Conservation (phyloP, 2,113 vertebrate species). For the Tragelaphus strepsiceros region DNA sequence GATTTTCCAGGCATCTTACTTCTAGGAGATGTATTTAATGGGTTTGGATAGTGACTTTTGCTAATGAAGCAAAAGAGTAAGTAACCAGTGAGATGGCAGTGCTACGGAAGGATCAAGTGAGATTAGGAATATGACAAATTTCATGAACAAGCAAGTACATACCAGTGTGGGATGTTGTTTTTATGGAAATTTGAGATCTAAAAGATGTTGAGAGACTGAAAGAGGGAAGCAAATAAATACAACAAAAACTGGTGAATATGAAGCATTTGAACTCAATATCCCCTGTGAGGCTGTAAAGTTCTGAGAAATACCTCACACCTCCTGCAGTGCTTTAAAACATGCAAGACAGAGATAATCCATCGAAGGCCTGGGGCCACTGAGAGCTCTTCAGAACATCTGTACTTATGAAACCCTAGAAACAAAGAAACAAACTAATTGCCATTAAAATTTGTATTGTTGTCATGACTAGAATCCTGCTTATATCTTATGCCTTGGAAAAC, state of each 20-base stretch:
- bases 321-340: not conserved
- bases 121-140: not conserved
- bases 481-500: not conserved
- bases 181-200: not conserved
- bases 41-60: not conserved
- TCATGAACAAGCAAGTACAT: not conserved
- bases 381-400: not conserved
- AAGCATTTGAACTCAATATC: not conserved
- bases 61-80: not conserved
- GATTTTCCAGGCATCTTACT: not conserved
- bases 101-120: not conserved
- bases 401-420: not conserved
- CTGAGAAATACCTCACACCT: not conserved
- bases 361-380: not conserved
- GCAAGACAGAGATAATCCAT: not conserved
- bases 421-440: not conserved
- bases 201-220: not conserved
- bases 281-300: not conserved
- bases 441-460: not conserved
- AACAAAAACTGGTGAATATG: not conserved
- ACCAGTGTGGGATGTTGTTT: not conserved
- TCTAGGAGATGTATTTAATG: not conserved
- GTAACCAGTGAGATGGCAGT: not conserved
- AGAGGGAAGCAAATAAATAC: not conserved
- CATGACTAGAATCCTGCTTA: not conserved